These are phyloP conservation scores for Centropus unirufus DNA, from an alignment of 2,113 vertebrate species.

Conservation along the genomic window DNA sequence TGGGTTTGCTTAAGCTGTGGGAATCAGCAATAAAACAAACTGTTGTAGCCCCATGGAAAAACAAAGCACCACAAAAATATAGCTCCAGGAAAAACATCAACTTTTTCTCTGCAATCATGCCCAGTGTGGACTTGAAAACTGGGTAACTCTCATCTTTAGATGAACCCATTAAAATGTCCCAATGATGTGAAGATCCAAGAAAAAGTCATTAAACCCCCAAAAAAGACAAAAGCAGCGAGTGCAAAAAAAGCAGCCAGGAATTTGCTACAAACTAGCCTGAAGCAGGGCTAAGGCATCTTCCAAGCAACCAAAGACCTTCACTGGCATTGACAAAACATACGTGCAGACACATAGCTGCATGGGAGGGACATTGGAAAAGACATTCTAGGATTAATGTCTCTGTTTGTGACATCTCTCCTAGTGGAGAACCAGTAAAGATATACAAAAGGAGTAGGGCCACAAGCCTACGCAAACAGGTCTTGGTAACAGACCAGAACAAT, in stretches of 20 bases:
- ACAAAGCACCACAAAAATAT: background rate
- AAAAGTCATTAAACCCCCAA: background rate
- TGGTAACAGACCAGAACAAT: background rate
- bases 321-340: background rate
- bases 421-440: background rate
- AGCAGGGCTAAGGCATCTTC: background rate
- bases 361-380: background rate
- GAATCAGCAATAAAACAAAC: conserved; percentile 50
- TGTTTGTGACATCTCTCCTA: background rate
- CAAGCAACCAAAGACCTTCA: background rate
- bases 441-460: background rate
- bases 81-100: background rate
- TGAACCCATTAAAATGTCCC: background rate
- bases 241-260: background rate
- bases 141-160: background rate
- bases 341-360: background rate
- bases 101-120: background rate
- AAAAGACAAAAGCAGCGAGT: background rate
- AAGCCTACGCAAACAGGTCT: background rate
- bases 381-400: background rate
- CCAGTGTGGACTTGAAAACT: background rate
- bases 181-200: background rate
- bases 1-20: conserved; percentile 52
- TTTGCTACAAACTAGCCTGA: background rate
- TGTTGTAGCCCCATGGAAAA: background rate